Base-by-base conservation (phyloP, 2,113 vertebrate genomes). In the Toxostoma redivivum region DNA sequence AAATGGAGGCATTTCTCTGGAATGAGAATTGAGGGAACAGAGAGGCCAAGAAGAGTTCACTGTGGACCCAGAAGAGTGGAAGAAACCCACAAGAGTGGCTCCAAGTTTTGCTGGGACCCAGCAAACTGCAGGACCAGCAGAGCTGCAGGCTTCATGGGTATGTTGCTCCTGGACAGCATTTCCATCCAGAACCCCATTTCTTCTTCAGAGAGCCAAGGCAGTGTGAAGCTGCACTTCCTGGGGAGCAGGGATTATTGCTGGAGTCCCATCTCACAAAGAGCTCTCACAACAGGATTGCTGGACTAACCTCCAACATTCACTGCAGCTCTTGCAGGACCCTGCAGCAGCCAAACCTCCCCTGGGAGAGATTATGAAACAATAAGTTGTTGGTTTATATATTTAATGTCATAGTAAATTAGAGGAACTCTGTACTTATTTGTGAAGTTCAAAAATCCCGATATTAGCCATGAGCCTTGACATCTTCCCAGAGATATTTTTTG, bases 351-450 rank as follows among this genome's bases (percentile, higher is more conserved):
- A 53, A 54, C 65, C 77, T 79, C 73, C 37, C 53, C 73, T 33
- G 65, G 40, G 86, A 84, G 48, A 94, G 50, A 91, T 91, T 81
- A 65, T 76, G 53, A 86, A 95, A 81, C 83, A 81, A 11, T 76
- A 69, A 71, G 12, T 67, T 91, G 61, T 73, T 84, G 20, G 8
- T 78, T 89, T 69, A 56, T 89, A 30, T 57, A 19, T 77, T 94
- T 94, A 91, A 87, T 91, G 45, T 67, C 48, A 33, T 79, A 92
- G 73, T 79, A 92, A 95, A 96, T 86, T 89, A 79, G 77, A 95
- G 53, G 70, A 86, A 31, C n/a, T 51, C 69, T 53, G 27, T 58
- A 82, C 91, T 95, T 94, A 80, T 72, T 88, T 76, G 73, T 40
- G 42, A 76, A 61, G 28, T 51, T 91, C 37, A 57, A 48, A 89